Percentiles rank a stretch among this genome's conserved stretches.
Conservation (phyloP, 2,888 invertebrate species). For the Gymnosoma rotundatum region DNA sequence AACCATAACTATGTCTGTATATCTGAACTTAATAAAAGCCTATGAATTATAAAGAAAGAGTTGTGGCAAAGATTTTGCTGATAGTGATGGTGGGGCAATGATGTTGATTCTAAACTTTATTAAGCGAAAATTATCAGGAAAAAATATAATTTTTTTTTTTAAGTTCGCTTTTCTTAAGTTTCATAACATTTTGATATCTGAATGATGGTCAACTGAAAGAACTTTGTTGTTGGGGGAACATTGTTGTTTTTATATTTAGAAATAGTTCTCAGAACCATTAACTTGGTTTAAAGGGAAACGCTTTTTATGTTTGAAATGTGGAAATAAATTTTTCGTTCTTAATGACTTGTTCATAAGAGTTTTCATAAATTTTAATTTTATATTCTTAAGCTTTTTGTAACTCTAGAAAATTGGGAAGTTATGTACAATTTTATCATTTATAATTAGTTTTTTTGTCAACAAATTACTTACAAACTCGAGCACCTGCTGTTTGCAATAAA, state of each 20-base stretch:
- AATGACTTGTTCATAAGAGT: too few species aligned
- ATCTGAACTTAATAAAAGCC: not conserved
- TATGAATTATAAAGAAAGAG: too few species aligned
- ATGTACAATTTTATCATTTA: too few species aligned
- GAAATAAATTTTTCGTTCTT: not conserved
- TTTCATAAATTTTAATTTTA: not conserved
- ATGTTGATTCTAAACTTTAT: conserved; percentile 21
- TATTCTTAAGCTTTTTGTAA: not conserved
- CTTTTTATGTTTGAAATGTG: conserved; percentile 16
- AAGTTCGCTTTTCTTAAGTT: too few species aligned
- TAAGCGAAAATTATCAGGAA: conserved; percentile 37
- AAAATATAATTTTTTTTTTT: too few species aligned
- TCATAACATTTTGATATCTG: too few species aligned
- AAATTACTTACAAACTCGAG: too few species aligned
- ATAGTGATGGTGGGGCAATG: conserved; percentile 6
- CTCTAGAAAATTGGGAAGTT: not conserved
- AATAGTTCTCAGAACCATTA: conserved; percentile 62
- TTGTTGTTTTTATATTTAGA: conserved; percentile 14
- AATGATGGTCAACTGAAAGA: too few species aligned
- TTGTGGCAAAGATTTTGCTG: too few species aligned
- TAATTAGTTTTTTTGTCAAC: too few species aligned
- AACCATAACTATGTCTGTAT: conserved; percentile 10
- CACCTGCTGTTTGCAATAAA: too few species aligned
- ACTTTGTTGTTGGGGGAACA: conserved; percentile 17
- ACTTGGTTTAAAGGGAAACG: conserved; percentile 58